Evolutionary conservation across 2,113 vertebrate species (phyloP), one percentile per base, ranked within the genome.

Genomic region (Pseudonaja textilis): DNA sequence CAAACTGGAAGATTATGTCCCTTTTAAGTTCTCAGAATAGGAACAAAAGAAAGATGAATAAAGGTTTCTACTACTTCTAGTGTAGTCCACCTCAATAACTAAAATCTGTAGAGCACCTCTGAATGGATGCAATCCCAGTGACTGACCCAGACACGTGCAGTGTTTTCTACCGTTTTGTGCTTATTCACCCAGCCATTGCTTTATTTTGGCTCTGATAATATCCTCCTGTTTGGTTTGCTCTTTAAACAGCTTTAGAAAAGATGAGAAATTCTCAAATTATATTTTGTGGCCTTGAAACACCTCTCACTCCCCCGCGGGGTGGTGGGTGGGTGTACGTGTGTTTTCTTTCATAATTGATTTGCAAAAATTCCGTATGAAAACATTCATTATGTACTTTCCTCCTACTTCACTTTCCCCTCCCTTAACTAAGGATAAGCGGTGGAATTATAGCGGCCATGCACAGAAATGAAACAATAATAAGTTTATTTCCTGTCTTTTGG

Each of bases 391-490:
- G 91, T 92, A 26, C 90, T 96, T 96, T 93, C 39, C 20, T 61
- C 95, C 16, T 59, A 81, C 23, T 61, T 57, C 85, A 50, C 4
- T 69, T 91, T 45, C 90, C 95, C 95, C 94, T 95, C 94, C 88
- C 56, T 93, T 94, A 9, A 94, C 93, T 89, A 93, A 95, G 91
- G 94, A 61, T 96, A 97, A 95, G 93, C 94, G 93, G 90, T 95
- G 89, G 64, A 93, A 96, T 94, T 94, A 94, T 90, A 94, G 93
- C 92, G 91, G 91, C 34, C 93, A 4, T 89, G 23, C 93, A 54
- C 54, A 88, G 88, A 96, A 97, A 96, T 29, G 92, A 96, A 97
- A 92, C 22, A 94, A 81, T 94, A 96, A 86, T 95, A 96, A 90
- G 90, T 95, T 93, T 94, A 12, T 92, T 96, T 59, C 54, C 50